Percentiles rank a stretch among this genome's conserved stretches.
Evolutionary conservation across 1,140 invertebrate genomes (phyloP).

Genomic region (Adelges cooleyi): DNA sequence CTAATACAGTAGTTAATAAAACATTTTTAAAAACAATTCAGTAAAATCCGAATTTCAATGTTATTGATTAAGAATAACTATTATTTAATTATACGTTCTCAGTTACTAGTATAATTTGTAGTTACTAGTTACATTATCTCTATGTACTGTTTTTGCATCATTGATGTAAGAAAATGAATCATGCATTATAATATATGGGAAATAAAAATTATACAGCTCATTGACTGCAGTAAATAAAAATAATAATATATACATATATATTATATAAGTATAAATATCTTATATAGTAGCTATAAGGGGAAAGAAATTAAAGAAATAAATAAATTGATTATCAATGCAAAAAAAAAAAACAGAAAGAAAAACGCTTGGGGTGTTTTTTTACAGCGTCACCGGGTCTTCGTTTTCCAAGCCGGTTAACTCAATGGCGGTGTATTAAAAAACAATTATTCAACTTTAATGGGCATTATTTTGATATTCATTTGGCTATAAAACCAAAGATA

Average conservation of each 20-base stretch:
- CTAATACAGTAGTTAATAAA: too few relatives aligned
- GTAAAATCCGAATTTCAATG: too few relatives aligned
- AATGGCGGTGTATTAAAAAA: slow-evolving; percentile 20
- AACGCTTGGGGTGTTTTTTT: background rate
- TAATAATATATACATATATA: background rate
- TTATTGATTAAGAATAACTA: too few relatives aligned
- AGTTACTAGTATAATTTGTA: too few relatives aligned
- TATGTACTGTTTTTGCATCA: too few relatives aligned
- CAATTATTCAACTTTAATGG: slow-evolving; percentile 29
- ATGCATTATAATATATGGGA: too few relatives aligned
- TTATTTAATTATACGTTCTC: too few relatives aligned
- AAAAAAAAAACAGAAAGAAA: background rate
- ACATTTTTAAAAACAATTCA: too few relatives aligned
- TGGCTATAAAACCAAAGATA: slow-evolving; percentile 28
- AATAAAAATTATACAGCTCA: slow-evolving; percentile 3
- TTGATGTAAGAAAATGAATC: too few relatives aligned
- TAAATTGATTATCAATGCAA: slow-evolving; percentile 27
- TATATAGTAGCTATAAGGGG: background rate
- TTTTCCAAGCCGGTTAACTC: slow-evolving; percentile 22
- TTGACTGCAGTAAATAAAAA: background rate
- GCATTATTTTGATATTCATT: slow-evolving; percentile 29
- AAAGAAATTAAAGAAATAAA: slow-evolving; percentile 12
- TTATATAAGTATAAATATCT: background rate
- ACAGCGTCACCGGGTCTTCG: background rate
- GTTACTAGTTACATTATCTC: too few relatives aligned